Conservation (phyloP, 2,113 vertebrate species). For the Vulpes vulpes region DNA sequence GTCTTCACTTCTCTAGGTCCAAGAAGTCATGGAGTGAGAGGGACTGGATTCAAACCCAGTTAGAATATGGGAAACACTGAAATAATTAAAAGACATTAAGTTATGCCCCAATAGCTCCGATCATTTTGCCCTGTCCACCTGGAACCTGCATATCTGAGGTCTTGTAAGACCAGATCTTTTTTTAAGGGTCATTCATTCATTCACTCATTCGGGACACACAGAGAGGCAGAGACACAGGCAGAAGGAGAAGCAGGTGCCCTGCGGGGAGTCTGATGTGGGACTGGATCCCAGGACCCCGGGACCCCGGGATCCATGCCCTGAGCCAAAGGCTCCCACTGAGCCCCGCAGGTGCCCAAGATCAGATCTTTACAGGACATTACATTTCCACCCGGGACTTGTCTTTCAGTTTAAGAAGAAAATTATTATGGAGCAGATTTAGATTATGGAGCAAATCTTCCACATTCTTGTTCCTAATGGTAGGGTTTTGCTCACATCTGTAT, state of each 20-base stretch:
- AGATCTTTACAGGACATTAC: background rate
- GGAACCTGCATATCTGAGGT: fast-evolving
- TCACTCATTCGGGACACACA: too few relatives aligned
- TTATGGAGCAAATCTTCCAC: background rate
- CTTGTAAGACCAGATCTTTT: background rate
- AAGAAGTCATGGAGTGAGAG: background rate
- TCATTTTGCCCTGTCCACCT: background rate
- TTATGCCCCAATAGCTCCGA: background rate
- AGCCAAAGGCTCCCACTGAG: too few relatives aligned
- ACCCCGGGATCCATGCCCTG: too few relatives aligned
- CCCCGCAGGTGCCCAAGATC: too few relatives aligned
- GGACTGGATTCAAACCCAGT: background rate
- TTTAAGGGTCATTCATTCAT: too few relatives aligned
- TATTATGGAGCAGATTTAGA: too few relatives aligned
- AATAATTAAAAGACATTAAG: background rate
- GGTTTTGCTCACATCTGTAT: background rate
- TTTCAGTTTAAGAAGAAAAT: background rate
- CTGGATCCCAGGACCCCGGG: too few relatives aligned
- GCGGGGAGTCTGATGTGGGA: too few relatives aligned
- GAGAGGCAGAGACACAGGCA: too few relatives aligned
- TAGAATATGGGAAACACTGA: background rate
- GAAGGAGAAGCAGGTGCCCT: too few relatives aligned
- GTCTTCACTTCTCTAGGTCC: background rate
- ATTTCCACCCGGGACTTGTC: background rate
- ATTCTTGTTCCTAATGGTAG: background rate